Evolutionary conservation across 2,888 invertebrate species (phyloP), one percentile per base, ranked within the genome.

Genomic region (Chrysina gloriosa): DNA sequence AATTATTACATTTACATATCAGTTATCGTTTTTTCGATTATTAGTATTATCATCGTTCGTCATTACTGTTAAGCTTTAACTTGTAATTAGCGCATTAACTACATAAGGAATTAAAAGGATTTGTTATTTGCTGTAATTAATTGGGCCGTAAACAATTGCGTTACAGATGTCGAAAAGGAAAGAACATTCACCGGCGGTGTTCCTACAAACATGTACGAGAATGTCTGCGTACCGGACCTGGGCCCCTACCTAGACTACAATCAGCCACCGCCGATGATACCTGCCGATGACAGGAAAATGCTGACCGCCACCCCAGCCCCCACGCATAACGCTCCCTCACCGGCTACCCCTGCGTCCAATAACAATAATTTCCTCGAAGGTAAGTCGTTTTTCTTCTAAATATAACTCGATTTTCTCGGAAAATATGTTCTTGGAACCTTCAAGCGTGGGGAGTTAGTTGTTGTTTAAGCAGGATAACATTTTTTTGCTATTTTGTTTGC

Each of bases 141-240:
- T 58, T 58, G 23, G 27, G n/a, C 14, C 42, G 27, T 39, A 36
- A 25, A 3, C 5, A 45, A 45, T 42, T 21, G 4, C 42, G 47
- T 83, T 82, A 29, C 84, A 92, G 93, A 94, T 82, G 91, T 93
- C 69, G 93, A 93, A 82, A 90, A 91, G 78, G 93, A 93, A 81
- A 87, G 92, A 63, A 89, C 90, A 4, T 84, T 91, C 73, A 91
- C 90, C 79, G 90, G 90, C 58, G 70, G 73, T 47, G 75, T 78
- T 81, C 90, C 90, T 75, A 89, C 90, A 3, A 90, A 89, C 81
- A 88, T 92, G 85, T 94, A 93, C 87, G 94, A 94, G 82, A 89
- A 88, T 79, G 92, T 92, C 77, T 93, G 92, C 85, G 89, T 92
- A 73, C 92, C 92, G 73, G 93, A 93, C 81, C 83, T 90, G 74